Evolutionary conservation across 1,140 invertebrate species (phyloP).

Genomic region (Dysdera silvatica): DNA sequence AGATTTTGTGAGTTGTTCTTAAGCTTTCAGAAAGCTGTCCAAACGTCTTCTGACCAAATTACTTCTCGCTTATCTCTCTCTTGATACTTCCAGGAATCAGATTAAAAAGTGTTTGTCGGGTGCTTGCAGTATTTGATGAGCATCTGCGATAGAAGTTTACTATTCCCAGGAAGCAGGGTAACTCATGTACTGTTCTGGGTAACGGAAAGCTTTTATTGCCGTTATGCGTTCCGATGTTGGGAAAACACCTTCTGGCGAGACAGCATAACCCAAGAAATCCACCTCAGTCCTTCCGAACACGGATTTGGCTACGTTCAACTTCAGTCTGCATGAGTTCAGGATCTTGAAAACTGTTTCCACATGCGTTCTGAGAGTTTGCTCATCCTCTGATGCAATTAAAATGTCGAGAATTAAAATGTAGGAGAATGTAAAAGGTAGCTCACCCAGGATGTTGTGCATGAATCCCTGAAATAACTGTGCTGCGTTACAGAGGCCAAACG

Average conservation of each 20-base stretch:
- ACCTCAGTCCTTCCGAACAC: neutral
- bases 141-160: slow-evolving; percentile 17
- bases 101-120: neutral
- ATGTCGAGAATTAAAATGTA: slow-evolving; percentile 35
- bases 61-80: neutral
- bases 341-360: slow-evolving; percentile 40
- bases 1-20: slow-evolving; percentile 37
- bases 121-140: neutral
- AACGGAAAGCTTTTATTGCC: slow-evolving; percentile 4
- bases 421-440: neutral
- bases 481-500: slow-evolving; percentile 26
- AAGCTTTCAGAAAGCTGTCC: slow-evolving; percentile 39
- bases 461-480: slow-evolving; percentile 15
- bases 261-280: neutral
- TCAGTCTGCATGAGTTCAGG: slow-evolving; percentile 35
- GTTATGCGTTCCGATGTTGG: slow-evolving; percentile 4
- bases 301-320: slow-evolving; percentile 28
- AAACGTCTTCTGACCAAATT: slow-evolving; percentile 19
- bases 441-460: slow-evolving; percentile 11
- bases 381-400: slow-evolving; percentile 42
- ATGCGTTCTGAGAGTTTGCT: slow-evolving; percentile 40
- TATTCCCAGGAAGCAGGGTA: slow-evolving; percentile 22
- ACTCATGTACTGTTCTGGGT: slow-evolving; percentile 4
- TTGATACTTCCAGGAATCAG: too few species aligned
- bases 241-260: neutral